Evolutionary conservation across 2,888 invertebrate species (phyloP).

Genomic region (Anarsia innoxiella): DNA sequence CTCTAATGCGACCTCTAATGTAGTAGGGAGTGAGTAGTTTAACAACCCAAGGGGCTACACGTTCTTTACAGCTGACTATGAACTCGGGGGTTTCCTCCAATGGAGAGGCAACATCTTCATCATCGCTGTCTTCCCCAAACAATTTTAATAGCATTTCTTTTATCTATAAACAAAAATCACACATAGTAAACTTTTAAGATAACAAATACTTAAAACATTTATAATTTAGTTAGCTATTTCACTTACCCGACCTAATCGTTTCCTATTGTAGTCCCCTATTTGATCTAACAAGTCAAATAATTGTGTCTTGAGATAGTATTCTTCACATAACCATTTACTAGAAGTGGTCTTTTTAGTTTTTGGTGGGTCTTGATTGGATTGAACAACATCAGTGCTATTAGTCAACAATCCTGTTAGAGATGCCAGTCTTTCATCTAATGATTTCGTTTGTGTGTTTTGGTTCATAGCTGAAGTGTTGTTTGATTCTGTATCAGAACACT

Average conservation of each 20-base stretch:
- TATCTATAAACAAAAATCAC: too few species aligned
- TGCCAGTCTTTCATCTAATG: slow-evolving; percentile 52
- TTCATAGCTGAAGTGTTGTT: slow-evolving; percentile 37
- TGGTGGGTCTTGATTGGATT: slow-evolving; percentile 25
- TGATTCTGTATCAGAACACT: slow-evolving; percentile 9
- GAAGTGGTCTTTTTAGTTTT: slow-evolving; percentile 29
- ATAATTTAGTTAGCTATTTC: too few species aligned
- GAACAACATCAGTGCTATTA: slow-evolving; percentile 23
- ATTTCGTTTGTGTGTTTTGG: slow-evolving; percentile 44
- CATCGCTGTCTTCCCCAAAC: slow-evolving; percentile 72
- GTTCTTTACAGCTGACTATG: slow-evolving; percentile 70
- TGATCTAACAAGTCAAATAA: slow-evolving; percentile 55
- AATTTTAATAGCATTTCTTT: slow-evolving; percentile 54
- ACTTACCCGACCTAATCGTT: slow-evolving; percentile 46
- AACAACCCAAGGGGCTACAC: slow-evolving; percentile 78
- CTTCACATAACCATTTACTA: slow-evolving; percentile 66
- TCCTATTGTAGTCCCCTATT: slow-evolving; percentile 55
- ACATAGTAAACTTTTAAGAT: too few species aligned
- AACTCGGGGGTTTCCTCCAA: slow-evolving; percentile 68
- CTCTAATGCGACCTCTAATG: slow-evolving; percentile 73
- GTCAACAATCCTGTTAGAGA: slow-evolving; percentile 43
- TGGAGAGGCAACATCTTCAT: slow-evolving; percentile 68
- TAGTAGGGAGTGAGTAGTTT: slow-evolving; percentile 77
- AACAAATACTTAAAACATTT: too few species aligned
- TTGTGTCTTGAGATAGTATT: slow-evolving; percentile 54